Base-by-base conservation (phyloP, 2,797 vertebrate genomes). In the Oreochromis mossambicus region DNA sequence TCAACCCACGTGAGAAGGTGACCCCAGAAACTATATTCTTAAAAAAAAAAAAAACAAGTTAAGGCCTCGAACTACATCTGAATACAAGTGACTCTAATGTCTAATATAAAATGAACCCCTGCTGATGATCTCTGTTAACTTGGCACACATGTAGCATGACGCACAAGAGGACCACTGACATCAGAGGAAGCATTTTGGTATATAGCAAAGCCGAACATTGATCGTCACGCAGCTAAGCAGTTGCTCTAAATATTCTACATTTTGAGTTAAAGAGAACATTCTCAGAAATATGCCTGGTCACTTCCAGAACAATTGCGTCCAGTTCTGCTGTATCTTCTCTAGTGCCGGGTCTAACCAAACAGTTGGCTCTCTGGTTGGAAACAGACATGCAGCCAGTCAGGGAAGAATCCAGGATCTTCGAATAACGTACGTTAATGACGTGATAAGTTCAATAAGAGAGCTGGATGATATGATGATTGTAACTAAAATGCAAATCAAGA, bases 41-140 rank as follows among this genome's bases (percentile, higher is more conserved):
- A 3, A 56, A 54, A 52, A 61, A 46, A 51, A 88, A 52, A 26
- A 9, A 78, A 52, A 8, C 68, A 88, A 84, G 77, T 93, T 94
- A 96, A 96, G 96, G 95, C 94, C 88, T 92, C 77, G 76, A 81
- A 95, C 87, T 89, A 79, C 77, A 85, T 83, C 85, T 94, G 93
- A 92, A 93, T 26, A 78, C 51, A 90, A 93, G 82, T 29, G 83
- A 91, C 88, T 80, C 85, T 81, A 66, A 78, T 81, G 73, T 86
- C 50, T 78, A 79, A 48, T 50, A 50, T 19, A 50, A 32, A 48
- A 75, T 32, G 70, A 50, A 48, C 82, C 9, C 55, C 68, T 24
- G 10, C 58, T 46, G 70, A 21, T 46, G 56, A 79, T 36, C 48
- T 87, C 46, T 51, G 66, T 77, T 7, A 83, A 87, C 78, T 81